A percentile compares a stretch with the other conserved stretches of the same genome.
phyloP scores from a whole-genome alignment of 2,113 vertebrate genomes.

The Calyptommatus sinebrachiatus region DNA sequence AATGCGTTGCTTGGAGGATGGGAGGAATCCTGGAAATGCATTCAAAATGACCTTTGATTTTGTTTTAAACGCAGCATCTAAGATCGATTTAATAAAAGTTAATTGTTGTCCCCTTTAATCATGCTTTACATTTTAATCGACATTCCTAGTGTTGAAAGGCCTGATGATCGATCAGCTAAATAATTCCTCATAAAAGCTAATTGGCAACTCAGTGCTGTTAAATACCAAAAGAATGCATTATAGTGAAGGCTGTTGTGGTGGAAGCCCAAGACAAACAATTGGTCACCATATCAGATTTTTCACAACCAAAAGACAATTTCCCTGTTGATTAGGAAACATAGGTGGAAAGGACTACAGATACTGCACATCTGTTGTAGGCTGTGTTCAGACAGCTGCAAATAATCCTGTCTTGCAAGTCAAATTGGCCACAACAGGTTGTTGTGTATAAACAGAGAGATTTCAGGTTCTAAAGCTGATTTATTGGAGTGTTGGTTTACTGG shows the following conservation, averaged over 20 bases:
- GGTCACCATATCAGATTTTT: slow-evolving; percentile 37
- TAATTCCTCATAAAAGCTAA: slow-evolving; percentile 69
- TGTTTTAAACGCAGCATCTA: slow-evolving; percentile 62
- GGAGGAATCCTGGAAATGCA: slow-evolving; percentile 27
- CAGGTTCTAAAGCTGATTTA: no score
- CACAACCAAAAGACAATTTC: neutral
- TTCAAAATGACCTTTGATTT: slow-evolving; percentile 55
- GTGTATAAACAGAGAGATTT: no score
- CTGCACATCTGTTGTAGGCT: neutral
- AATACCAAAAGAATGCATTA: slow-evolving; percentile 67
- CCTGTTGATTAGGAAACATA: neutral
- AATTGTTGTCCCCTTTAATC: slow-evolving; percentile 69
- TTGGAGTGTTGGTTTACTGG: no score
- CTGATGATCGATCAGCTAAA: slow-evolving; percentile 51
- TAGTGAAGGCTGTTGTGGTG: slow-evolving; percentile 55
- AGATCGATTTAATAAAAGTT: slow-evolving; percentile 68
- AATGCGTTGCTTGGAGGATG: slow-evolving; percentile 23
- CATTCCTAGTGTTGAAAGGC: slow-evolving; percentile 59
- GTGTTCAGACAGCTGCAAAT: no score
- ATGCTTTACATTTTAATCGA: slow-evolving; percentile 10
- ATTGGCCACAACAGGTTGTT: no score
- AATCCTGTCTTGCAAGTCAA: no score
- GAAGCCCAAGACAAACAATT: slow-evolving; percentile 66
- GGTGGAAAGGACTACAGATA: neutral
- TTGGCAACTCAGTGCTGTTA: slow-evolving; percentile 68